These are phyloP conservation scores for Mesoclemmys tuberculata DNA, from an alignment of 2,113 vertebrate genomes.

Conservation along the genomic window DNA sequence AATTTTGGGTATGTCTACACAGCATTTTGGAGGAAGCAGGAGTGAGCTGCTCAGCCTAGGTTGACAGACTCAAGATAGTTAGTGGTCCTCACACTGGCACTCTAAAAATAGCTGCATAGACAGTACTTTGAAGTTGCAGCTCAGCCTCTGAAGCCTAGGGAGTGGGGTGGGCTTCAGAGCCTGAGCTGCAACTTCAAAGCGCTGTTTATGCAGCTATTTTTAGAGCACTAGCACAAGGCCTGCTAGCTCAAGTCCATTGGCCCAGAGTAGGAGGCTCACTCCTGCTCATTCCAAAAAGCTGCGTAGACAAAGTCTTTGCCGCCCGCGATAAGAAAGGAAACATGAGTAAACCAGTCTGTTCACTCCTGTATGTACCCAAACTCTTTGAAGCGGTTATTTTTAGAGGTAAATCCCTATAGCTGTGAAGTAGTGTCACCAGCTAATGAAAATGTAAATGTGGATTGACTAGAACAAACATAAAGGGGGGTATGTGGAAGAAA, in stretches of 20 bases:
- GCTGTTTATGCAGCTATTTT: neutral
- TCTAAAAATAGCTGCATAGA: neutral
- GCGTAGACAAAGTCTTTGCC: neutral
- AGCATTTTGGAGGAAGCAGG: neutral
- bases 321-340: neutral
- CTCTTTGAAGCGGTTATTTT: neutral
- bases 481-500: neutral
- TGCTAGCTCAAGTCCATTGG: neutral
- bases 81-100: neutral
- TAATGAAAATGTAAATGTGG: neutral
- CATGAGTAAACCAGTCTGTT: neutral
- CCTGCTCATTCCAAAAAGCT: neutral
- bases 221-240: neutral
- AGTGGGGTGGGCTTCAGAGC: neutral
- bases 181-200: neutral
- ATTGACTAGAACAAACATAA: neutral
- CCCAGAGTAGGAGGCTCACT: neutral
- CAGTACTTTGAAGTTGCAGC: neutral
- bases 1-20: neutral
- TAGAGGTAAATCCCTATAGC: neutral
- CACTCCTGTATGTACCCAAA: neutral
- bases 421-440: neutral
- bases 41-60: neutral
- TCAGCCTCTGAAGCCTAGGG: neutral
- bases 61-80: neutral